phyloP scores from a whole-genome alignment of 2,113 vertebrate genomes.

The Thunnus maccoyii region DNA sequence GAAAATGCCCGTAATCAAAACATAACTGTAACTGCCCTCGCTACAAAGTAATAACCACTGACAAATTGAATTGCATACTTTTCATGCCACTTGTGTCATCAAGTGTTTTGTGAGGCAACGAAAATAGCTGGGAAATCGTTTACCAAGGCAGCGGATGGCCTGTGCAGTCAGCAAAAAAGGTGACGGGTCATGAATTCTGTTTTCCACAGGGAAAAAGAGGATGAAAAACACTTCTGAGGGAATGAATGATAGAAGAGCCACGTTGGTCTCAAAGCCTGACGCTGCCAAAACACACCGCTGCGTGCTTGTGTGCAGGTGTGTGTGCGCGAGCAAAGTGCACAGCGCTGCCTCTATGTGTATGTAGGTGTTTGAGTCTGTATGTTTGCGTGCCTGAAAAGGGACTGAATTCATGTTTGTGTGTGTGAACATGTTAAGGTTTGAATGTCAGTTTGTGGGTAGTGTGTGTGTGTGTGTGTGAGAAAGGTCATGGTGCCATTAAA shows the following conservation, averaged over 20 bases:
- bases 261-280: conserved; percentile 51
- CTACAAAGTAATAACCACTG: conserved; percentile 61
- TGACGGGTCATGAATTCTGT: conserved; percentile 81
- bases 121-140: conserved; percentile 68
- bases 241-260: conserved; percentile 72
- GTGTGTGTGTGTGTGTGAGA: conserved; percentile 8
- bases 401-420: neutral
- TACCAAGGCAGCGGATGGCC: conserved; percentile 56
- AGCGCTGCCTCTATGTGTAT: neutral
- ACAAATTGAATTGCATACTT: conserved; percentile 73
- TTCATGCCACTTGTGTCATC: conserved; percentile 73
- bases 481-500: no score
- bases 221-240: conserved; percentile 71
- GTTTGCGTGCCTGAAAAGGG: neutral
- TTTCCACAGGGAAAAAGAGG: conserved; percentile 51
- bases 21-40: conserved; percentile 38
- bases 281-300: conserved; percentile 43
- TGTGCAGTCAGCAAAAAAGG: conserved; percentile 76
- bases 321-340: neutral
- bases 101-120: conserved; percentile 73
- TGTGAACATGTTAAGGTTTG: neutral
- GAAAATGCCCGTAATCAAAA: conserved; percentile 65
- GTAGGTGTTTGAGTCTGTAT: neutral
- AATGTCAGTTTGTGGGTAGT: neutral
- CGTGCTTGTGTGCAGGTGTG: conserved; percentile 5